Percentiles rank a stretch among this genome's conserved stretches.
phyloP scores from a whole-genome alignment of 37 sponge, comb jelly and placozoan genomes.

The Halisarca cf. caerulea region DNA sequence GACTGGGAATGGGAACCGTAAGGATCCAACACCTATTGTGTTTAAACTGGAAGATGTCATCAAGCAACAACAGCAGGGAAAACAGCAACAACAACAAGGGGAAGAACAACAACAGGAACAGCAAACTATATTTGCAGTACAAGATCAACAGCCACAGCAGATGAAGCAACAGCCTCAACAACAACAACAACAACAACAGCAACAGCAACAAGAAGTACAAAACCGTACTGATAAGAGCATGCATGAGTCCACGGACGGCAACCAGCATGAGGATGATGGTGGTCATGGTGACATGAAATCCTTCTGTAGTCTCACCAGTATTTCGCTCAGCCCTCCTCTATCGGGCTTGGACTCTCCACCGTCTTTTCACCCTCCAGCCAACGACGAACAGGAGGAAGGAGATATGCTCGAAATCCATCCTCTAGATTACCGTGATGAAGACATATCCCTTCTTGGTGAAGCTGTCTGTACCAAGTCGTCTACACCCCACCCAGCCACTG shows the following conservation, averaged over 20 bases:
- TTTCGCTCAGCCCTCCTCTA: too few relatives aligned
- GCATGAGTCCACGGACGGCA: too few relatives aligned
- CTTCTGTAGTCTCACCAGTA: too few relatives aligned
- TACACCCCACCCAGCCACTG: too few relatives aligned
- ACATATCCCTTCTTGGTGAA: background rate
- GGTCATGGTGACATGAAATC: too few relatives aligned
- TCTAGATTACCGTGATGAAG: background rate
- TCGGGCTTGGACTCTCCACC: too few relatives aligned
- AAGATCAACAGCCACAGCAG: background rate
- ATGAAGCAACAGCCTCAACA: too few relatives aligned
- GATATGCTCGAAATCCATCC: conserved; percentile 15
- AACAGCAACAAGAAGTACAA: background rate
- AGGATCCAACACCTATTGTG: too few relatives aligned
- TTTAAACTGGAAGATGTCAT: too few relatives aligned
- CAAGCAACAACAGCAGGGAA: background rate
- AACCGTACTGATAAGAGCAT: too few relatives aligned
- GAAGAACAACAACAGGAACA: background rate
- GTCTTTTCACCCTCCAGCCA: background rate
- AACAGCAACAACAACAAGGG: background rate
- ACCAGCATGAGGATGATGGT: too few relatives aligned
- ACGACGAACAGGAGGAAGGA: background rate
- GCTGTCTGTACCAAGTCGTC: background rate
- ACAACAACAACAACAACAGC: background rate
- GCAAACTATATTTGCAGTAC: background rate
- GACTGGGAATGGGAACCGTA: too few relatives aligned